Base-by-base conservation (phyloP, 92 coral and sea anemone species). In the Parazoanthus atlanticus region DNA sequence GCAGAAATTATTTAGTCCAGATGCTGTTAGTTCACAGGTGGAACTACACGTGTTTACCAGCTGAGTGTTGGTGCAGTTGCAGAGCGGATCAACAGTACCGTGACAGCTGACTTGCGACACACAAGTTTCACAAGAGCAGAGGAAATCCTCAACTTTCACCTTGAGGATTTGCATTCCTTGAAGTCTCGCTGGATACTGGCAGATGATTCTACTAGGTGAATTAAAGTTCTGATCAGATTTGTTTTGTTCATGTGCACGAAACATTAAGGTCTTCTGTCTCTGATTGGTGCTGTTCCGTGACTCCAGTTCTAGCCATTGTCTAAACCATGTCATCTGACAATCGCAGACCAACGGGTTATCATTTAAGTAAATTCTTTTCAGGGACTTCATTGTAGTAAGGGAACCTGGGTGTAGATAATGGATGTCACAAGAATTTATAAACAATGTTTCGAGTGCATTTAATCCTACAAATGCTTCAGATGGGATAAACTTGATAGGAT, bases 341-440 rank as follows among this genome's bases (percentile, higher is more conserved):
- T 95, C 91, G 81, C 98, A 95, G 8, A 89, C 54, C 8, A 95
- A n/a, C 28, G 96, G 94, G 71, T 95, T 95, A 17, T 82, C 91
- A 30, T 82, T 11, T 0, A 95, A 56, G 76, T 74, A 72, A 30
- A 95, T 41, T n/a, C 46, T 29, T 3, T 29, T 80, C 13, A 86
- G 69, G 3, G 65, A 65, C 75, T 83, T 81, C 78, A 95, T 85
- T 0, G 65, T 81, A 38, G 54, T 40, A 43, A 91, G 85, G 54
- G 91, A 84, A 38, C 86, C 93, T 76, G 88, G 65, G 36, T 90
- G 89, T 41, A 95, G 86, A 26, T 81, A 67, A 12, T 88, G 66
- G 30, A 95, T 87, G 40, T 78, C 54, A 54, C 91, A 89, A 65
- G 81, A 80, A n/a, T 74, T 90, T 12, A 95, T 30, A 29, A 85